Evolutionary conservation across 2,888 invertebrate species (phyloP), one percentile per base, ranked within the genome.

Genomic region (Nemoura dubitans): DNA sequence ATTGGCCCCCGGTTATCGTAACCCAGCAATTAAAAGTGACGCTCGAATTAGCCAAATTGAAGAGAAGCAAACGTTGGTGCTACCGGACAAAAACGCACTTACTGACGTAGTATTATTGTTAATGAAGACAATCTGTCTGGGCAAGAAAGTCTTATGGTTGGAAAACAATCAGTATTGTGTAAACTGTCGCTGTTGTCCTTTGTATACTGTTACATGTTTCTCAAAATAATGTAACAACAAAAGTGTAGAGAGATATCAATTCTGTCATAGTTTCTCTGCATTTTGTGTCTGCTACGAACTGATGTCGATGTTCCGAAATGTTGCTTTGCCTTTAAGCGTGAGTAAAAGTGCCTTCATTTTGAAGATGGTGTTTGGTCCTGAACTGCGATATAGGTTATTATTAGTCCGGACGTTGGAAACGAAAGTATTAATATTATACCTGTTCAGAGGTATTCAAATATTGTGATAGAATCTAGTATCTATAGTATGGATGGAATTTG

Each of bases 321-420:
- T 59, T 59, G 59, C 10, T 59, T 21, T 7, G 59, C 59, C 59
- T 59, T 59, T 21, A 21, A 59, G 59, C 21, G 21, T 59, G 59
- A 59, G 59, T 59, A 59, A 59, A 59, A 59, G 59, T 59, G 59
- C 59, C 59, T 59, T 59, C 59, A 59, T 59, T 59, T 59, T 21
- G 59, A 59, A 59, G 59, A 59, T 21, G 14, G 59, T 59, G 59
- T 59, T 21, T 59, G 59, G 59, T 59, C 59, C 59, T 59, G 59
- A 59, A 59, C 59, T 59, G 59, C 59, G 59, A 59, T 59, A 59
- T 59, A 59, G 59, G 16, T 59, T 21, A 21, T 36, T 6, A 36
- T 6, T 3, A 36, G 36, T 10, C 10, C 3, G 10, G 36, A 6
- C 10, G 36, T 36, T 36, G 36, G 36, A 36, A 36, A 36, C 21